phyloP scores from a whole-genome alignment of 2,113 vertebrate species.

The Rhombomys opimus region DNA sequence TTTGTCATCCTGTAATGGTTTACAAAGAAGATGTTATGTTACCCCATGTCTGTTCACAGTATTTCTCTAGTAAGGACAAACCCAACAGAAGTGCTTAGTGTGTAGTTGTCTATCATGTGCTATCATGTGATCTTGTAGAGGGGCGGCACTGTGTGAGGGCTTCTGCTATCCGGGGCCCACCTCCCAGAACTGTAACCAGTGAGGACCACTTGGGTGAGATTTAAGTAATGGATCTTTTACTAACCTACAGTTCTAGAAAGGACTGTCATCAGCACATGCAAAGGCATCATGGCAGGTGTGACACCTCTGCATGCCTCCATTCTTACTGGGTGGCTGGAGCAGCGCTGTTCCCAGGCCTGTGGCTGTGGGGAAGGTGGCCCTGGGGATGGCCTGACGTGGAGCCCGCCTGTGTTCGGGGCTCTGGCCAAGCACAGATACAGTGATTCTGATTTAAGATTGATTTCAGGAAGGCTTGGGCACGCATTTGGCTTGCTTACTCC shows the following conservation, averaged over 20 bases:
- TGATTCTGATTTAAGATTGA: not conserved
- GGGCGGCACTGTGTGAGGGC: not conserved
- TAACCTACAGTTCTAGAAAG: conserved; percentile 25
- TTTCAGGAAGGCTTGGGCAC: not conserved
- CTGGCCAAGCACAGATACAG: no score
- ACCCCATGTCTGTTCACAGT: not conserved
- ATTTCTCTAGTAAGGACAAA: not conserved
- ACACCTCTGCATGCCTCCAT: not conserved
- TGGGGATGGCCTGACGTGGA: not conserved
- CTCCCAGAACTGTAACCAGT: not conserved
- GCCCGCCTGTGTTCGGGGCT: not conserved
- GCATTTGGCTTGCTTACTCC: not conserved
- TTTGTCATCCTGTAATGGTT: not conserved
- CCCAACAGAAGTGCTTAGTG: not conserved
- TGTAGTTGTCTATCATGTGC: not conserved
- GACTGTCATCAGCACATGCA: not conserved
- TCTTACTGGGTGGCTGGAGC: not conserved
- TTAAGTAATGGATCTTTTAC: not conserved
- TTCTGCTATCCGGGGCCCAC: not conserved
- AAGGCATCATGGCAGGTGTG: not conserved
- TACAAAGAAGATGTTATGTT: not conserved
- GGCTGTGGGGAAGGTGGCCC: not conserved
- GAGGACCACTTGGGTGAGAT: not conserved
- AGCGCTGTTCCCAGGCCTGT: fast-evolving
- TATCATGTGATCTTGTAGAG: not conserved